These are phyloP conservation scores for Balaenoptera acutorostrata DNA, from an alignment of 2,113 vertebrate species.

Conservation along the genomic window DNA sequence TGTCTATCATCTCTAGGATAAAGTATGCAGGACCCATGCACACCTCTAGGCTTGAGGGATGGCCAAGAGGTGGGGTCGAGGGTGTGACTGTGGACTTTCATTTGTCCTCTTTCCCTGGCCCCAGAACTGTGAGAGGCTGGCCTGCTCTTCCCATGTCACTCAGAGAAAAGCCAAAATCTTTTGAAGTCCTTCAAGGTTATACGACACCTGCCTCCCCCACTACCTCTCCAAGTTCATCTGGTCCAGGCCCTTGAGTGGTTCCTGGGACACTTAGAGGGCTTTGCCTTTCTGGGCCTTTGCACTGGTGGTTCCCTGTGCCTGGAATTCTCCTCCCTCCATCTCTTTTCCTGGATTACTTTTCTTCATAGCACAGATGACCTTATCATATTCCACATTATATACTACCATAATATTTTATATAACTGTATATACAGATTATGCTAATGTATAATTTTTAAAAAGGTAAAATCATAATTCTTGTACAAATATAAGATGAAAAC, in stretches of 20 bases:
- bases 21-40: not conserved
- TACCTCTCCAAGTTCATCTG: not conserved
- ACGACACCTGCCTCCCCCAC: accelerated
- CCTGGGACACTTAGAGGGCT: not conserved
- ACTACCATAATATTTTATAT: not conserved
- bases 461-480: not conserved
- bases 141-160: not conserved
- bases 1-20: not conserved
- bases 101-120: not conserved
- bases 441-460: not conserved
- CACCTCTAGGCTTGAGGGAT: not conserved
- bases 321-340: not conserved
- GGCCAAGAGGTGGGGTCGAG: not conserved
- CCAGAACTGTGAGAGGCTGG: not conserved
- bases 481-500: not conserved
- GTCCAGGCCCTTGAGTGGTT: not conserved
- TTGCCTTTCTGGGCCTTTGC: not conserved
- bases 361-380: not conserved
- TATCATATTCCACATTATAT: not conserved
- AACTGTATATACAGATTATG: not conserved
- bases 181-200: not conserved
- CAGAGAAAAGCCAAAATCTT: not conserved
- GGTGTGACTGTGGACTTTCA: not conserved
- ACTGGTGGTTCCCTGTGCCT: not conserved
- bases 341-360: not conserved